Evolutionary conservation across 2,113 vertebrate genomes (phyloP), one percentile per base, ranked within the genome.

Genomic region (Crotalus horridus): DNA sequence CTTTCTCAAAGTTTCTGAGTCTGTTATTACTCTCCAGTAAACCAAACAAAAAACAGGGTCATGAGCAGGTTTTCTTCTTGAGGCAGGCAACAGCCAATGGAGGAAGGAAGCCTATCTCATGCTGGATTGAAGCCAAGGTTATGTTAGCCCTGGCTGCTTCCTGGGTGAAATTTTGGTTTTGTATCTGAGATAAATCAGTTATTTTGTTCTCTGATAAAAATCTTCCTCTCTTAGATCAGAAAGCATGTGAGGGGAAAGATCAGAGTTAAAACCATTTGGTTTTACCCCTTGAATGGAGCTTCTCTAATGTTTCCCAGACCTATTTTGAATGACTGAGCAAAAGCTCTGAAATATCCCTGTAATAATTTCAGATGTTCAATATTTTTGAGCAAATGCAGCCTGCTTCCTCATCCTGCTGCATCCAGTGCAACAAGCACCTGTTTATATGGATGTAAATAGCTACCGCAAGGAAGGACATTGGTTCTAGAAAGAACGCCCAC

Each of bases 331-430:
- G 85, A 6, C 43, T 53, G 46, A 61, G 17, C 20, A 33, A 46
- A 46, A 87, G 26, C 85, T 87, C 7, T 64, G 29, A 59, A 91
- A 29, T 2, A 15, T 86, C 17, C 33, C 46, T 6, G n/a, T 33
- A 56, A 55, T 56, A 39, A 39, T 33, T 33, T 33, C n/a, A 55
- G 17, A 20, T 56, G 29, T 17, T 17, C 55, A 55, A 58, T 58
- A 4, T 6, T 53, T 87, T 26, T 2, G 1, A 55, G 29, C 13
- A 55, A 33, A 23, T 26, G 55, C 53, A n/a, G 15, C 88, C 88
- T 26, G 15, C 4, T 33, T 55, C 29, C 29, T 29, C n/a, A 17
- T 3, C 7, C 0, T 1, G n/a, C 20, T 39, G 1, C 10, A 23
- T 33, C 24, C 6, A 43, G 13, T 87, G 48, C 11, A 48, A 53